Conservation (phyloP, 1,140 invertebrate species). For the Probaryconus sp. region DNA sequence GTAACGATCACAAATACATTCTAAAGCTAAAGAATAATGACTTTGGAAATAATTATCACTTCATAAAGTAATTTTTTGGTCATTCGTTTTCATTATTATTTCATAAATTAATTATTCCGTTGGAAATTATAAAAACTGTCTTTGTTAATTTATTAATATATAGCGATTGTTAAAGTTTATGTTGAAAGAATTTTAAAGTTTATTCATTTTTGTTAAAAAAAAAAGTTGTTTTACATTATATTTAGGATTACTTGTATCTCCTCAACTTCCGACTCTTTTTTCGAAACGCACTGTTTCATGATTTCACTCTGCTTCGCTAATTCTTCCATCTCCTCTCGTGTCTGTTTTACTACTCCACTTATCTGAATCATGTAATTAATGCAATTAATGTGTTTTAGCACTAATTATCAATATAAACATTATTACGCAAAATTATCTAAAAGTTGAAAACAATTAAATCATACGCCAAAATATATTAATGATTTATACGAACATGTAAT, state of each 20-base stretch:
- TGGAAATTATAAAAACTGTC: not conserved
- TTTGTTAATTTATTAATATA: too few relatives aligned
- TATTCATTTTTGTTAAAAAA: too few relatives aligned
- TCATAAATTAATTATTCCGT: too few relatives aligned
- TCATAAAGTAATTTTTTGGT: too few relatives aligned
- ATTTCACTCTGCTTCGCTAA: slow-evolving; percentile 42
- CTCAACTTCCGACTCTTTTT: slow-evolving; percentile 31
- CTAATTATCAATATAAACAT: not conserved
- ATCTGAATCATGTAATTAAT: slow-evolving; percentile 7
- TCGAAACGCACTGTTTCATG: slow-evolving; percentile 39
- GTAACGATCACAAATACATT: slow-evolving; percentile 13
- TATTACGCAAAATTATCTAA: too few relatives aligned
- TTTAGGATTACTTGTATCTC: slow-evolving; percentile 29
- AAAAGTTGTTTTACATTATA: not conserved
- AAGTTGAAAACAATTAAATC: not conserved
- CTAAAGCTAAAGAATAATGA: too few relatives aligned
- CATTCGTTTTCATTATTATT: slow-evolving; percentile 1
- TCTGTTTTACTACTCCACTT: slow-evolving; percentile 15
- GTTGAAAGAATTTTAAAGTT: too few relatives aligned
- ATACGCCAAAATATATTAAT: too few relatives aligned
- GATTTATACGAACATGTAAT: too few relatives aligned
- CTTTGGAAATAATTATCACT: slow-evolving; percentile 8
- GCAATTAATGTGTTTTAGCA: not conserved
- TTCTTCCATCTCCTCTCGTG: slow-evolving; percentile 38
- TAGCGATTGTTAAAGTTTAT: too few relatives aligned